Conservation (phyloP, 2,797 vertebrate species). For the Sarcophilus harrisii region DNA sequence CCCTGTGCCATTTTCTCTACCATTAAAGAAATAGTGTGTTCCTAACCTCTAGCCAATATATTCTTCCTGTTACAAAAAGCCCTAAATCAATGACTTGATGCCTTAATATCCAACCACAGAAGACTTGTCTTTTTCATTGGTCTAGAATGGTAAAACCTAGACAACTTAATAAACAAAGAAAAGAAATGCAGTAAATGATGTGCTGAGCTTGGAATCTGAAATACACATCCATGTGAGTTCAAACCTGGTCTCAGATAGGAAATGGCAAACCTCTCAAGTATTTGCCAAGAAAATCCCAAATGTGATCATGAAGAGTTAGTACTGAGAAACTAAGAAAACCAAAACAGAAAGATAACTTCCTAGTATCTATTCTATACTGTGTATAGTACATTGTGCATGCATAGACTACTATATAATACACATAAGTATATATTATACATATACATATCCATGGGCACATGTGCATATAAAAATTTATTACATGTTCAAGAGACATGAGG, state of each 20-base stretch:
- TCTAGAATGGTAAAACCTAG: neutral
- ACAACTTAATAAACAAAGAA: conserved; percentile 1
- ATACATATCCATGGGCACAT: too few relatives aligned
- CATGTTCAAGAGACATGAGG: neutral
- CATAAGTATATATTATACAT: too few relatives aligned
- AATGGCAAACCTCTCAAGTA: too few relatives aligned
- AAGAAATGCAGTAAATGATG: conserved; percentile 4
- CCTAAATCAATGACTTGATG: neutral
- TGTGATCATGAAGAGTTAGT: too few relatives aligned
- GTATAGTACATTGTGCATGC: neutral
- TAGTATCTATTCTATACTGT: neutral
- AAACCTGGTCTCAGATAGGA: too few relatives aligned
- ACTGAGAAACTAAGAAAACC: too few relatives aligned
- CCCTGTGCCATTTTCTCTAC: neutral
- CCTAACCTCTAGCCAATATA: neutral
- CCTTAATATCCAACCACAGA: conserved; percentile 17
- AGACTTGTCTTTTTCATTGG: conserved; percentile 36
- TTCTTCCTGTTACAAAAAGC: conserved; percentile 6
- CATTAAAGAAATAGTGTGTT: neutral
- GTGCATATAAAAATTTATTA: too few relatives aligned
- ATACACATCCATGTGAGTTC: too few relatives aligned
- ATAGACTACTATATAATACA: neutral
- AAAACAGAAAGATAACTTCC: neutral
- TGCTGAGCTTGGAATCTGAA: too few relatives aligned
- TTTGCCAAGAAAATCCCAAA: neutral